Percentiles rank a stretch among this genome's conserved stretches.
Evolutionary conservation across 2,888 invertebrate genomes (phyloP).

Genomic region (Ceramica pisi): DNA sequence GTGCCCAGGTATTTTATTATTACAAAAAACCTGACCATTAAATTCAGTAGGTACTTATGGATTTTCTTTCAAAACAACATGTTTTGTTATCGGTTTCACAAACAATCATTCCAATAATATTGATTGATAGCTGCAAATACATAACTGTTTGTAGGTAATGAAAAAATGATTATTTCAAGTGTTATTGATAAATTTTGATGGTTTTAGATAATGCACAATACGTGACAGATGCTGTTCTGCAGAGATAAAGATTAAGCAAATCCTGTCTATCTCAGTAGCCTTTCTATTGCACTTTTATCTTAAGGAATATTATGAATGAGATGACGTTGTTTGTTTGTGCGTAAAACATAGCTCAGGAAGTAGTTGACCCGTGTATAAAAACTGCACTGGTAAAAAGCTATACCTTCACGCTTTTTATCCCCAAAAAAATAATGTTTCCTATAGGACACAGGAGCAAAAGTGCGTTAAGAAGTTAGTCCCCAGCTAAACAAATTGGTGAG

Average conservation of each 20-base stretch:
- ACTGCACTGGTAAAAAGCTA: too few species aligned
- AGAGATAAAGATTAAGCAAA: conserved; percentile 19
- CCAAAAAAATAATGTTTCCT: too few species aligned
- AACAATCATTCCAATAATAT: neutral
- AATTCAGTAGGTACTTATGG: neutral
- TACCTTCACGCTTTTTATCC: too few species aligned
- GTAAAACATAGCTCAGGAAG: too few species aligned
- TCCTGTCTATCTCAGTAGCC: neutral
- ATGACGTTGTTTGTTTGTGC: too few species aligned
- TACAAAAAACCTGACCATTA: neutral
- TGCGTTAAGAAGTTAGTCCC: too few species aligned
- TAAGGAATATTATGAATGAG: neutral
- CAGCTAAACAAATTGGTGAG: too few species aligned
- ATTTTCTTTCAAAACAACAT: neutral
- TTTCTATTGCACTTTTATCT: conserved; percentile 5
- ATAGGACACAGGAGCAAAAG: too few species aligned
- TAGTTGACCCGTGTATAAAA: too few species aligned
- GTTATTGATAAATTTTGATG: conserved; percentile 24
- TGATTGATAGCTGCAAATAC: neutral
- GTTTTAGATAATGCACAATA: conserved; percentile 28
- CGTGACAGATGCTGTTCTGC: neutral
- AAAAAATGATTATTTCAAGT: conserved; percentile 21
- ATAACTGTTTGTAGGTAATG: conserved; percentile 4
- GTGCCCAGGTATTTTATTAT: neutral
- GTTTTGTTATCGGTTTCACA: neutral